phyloP scores from a whole-genome alignment of 2,888 invertebrate genomes.

The Chorisops tibialis region DNA sequence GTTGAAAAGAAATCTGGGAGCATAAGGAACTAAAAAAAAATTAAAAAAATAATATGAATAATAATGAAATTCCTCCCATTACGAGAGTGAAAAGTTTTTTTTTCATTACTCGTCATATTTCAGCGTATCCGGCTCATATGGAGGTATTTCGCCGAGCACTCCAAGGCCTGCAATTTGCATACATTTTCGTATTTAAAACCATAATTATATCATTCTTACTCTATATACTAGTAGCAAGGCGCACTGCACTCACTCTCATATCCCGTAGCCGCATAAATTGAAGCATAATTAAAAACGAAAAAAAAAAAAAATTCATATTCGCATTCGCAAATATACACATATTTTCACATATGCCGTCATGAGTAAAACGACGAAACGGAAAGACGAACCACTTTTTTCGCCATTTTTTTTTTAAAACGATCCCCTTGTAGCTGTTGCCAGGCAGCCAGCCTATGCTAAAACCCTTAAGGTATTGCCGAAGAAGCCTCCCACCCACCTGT shows the following conservation, averaged over 20 bases:
- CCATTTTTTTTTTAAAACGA: not conserved
- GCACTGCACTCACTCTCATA: conserved; percentile 3
- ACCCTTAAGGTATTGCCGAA: conserved; percentile 3
- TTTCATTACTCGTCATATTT: too few relatives aligned
- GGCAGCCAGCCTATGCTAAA: conserved; percentile 1
- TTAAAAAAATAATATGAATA: too few relatives aligned
- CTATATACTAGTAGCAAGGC: not conserved
- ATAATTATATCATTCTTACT: conserved; percentile 32
- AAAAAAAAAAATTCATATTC: too few relatives aligned
- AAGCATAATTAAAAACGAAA: conserved; percentile 26
- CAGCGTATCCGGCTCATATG: too few relatives aligned
- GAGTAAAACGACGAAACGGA: conserved; percentile 4
- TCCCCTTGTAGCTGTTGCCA: not conserved
- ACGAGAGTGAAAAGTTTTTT: too few relatives aligned
- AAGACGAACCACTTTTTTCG: conserved; percentile 8
- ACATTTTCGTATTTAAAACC: conserved; percentile 32
- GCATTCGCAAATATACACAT: conserved; percentile 1
- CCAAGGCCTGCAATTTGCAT: conserved; percentile 30
- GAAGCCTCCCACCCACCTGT: not conserved
- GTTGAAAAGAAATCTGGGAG: too few relatives aligned
- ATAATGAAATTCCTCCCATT: too few relatives aligned
- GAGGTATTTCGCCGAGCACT: not conserved
- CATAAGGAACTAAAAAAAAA: too few relatives aligned
- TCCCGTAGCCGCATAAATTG: conserved; percentile 19
- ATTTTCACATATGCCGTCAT: not conserved